Base-by-base conservation (phyloP, 2,888 invertebrate genomes). In the Palloptera scutellata region DNA sequence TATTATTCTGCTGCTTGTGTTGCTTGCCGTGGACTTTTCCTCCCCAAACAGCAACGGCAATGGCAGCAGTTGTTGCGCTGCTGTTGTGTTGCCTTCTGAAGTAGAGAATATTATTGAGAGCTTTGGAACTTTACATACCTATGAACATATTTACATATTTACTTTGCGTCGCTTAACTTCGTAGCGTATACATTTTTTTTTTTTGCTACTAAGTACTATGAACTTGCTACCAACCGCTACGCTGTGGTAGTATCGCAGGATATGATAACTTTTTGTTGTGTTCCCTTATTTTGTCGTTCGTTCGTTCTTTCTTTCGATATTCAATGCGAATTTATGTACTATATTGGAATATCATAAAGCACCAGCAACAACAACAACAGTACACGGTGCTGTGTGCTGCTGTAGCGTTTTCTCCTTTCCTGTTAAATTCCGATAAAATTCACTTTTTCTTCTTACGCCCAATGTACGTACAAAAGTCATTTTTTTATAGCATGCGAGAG, bases 341-440 rank as follows among this genome's bases (percentile, higher is more conserved):
- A 20, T 20, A 9, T 1, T 55, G 19, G 13, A 30, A 30, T 40
- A 30, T 53, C 60, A 45, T 60, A 43, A 45, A 20, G 17, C 53
- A 53, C 43, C 60, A 20, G 20, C 19, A 2, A 48, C 48, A 45
- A 45, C 45, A 45, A 45, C 17, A 54, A 54, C 54, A 6, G 30
- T 30, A 15, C 54, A 17, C n/a, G 20, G 55, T 4, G 30, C 6
- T 6, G 20, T 11, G 55, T 55, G 10, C 42, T 15, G 10, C 42
- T 40, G 53, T 20, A 9, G 41, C 58, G 41, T 1, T 73, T 78
- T 73, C 79, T 79, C 73, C 51, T 69, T 76, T 73, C 79, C 79
- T 79, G 79, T 79, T 80, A 79, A 72, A 77, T 77, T 79, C 75
- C 80, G 80, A 78, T 80, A 79, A 79, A 79, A 80, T 76, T 77